These are phyloP conservation scores for Apaloderma vittatum DNA, from an alignment of 2,113 vertebrate species.

Conservation along the genomic window DNA sequence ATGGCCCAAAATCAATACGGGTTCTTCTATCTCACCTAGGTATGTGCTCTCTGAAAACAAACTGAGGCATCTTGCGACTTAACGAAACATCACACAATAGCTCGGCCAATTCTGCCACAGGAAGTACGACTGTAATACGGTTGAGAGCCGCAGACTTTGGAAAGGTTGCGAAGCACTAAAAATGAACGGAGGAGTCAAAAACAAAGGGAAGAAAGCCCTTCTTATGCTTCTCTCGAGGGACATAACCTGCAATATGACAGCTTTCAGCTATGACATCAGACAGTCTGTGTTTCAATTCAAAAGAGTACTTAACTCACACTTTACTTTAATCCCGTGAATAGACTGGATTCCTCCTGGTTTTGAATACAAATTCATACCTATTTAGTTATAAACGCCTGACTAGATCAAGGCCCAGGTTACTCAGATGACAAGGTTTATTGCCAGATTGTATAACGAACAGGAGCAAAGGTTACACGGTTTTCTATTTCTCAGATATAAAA, in stretches of 20 bases:
- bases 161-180: neutral
- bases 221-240: neutral
- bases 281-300: neutral
- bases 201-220: conserved; percentile 23
- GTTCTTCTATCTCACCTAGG: neutral
- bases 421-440: neutral
- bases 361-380: neutral
- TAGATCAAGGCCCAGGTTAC: conserved; percentile 1
- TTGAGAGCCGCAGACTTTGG: neutral
- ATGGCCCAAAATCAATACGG: neutral
- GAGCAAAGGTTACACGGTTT: neutral
- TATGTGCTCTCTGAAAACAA: conserved; percentile 23
- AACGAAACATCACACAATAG: neutral
- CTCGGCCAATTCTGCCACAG: neutral
- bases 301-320: neutral
- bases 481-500: neutral
- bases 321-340: neutral
- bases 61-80: neutral
- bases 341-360: neutral
- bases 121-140: neutral
- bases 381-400: conserved; percentile 15
- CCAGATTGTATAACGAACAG: neutral
- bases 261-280: neutral
- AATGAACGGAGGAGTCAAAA: neutral
- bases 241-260: neutral